phyloP scores from a whole-genome alignment of 92 coral and sea anemone species.

The Epizoanthus stellaris region DNA sequence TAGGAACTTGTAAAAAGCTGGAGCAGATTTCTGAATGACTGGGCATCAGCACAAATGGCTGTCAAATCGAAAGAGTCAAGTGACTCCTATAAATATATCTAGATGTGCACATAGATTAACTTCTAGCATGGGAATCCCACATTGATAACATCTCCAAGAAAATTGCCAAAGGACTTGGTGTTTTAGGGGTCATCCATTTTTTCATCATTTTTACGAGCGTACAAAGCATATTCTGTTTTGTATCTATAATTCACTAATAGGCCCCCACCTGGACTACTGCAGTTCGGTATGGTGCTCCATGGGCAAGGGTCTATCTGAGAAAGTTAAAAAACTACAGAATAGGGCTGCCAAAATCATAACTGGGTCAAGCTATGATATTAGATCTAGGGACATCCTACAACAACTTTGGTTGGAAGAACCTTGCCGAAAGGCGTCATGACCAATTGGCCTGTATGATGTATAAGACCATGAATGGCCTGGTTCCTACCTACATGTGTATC shows the following conservation, averaged over 20 bases:
- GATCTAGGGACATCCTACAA: too few species aligned
- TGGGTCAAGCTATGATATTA: conserved; percentile 4
- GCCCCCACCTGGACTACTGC: conserved; percentile 37
- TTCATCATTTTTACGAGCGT: not conserved
- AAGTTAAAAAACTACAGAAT: conserved; percentile 34
- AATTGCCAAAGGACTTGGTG: conserved; percentile 46
- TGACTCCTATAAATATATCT: conserved; percentile 29
- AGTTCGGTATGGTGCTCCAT: conserved; percentile 22
- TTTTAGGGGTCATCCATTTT: conserved; percentile 18
- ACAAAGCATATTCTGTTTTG: not conserved
- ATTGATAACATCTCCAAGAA: conserved; percentile 35
- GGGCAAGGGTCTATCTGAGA: conserved; percentile 35
- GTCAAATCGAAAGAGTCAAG: conserved; percentile 29
- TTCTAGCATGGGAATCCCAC: conserved; percentile 41
- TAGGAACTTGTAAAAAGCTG: conserved; percentile 17
- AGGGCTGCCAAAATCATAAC: conserved; percentile 40
- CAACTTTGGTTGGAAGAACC: too few species aligned
- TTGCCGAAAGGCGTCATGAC: too few species aligned
- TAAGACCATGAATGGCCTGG: too few species aligned
- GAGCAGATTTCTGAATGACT: not conserved
- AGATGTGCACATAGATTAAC: conserved; percentile 25
- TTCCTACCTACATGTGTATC: too few species aligned
- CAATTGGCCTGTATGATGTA: too few species aligned
- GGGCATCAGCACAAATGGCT: not conserved
- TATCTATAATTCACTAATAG: conserved; percentile 30